Evolutionary conservation across 2,888 invertebrate species (phyloP).

Genomic region (Leptopilina drosophilae): DNA sequence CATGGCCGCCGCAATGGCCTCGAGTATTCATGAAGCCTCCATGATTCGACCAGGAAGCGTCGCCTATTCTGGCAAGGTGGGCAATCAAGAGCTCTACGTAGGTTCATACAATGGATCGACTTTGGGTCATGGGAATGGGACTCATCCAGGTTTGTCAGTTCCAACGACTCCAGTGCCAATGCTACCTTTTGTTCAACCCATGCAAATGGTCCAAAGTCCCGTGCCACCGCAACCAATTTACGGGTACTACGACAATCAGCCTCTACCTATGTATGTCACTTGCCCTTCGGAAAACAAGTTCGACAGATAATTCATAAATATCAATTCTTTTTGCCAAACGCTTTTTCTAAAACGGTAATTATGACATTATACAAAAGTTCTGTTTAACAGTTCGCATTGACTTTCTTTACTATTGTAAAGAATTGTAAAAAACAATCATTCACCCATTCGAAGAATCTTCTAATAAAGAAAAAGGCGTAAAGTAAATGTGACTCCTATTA

Average conservation of each 20-base stretch:
- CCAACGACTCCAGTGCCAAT: constrained; percentile 70
- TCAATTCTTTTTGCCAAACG: no score
- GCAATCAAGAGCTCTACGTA: constrained; percentile 70
- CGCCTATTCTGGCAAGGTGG: constrained; percentile 71
- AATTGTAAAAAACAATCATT: no score
- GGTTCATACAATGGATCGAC: constrained; percentile 71
- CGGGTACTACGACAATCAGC: constrained; percentile 71
- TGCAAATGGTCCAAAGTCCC: constrained; percentile 69
- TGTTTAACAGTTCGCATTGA: no score
- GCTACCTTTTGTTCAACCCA: constrained; percentile 72
- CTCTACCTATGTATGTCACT: constrained; percentile 71
- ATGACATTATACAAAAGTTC: no score
- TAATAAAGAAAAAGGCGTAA: no score
- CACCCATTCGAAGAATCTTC: no score
- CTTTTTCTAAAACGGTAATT: no score
- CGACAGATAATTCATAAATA: constrained; percentile 65
- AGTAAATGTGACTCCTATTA: no score
- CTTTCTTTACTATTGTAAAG: no score
- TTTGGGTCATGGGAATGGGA: constrained; percentile 66
- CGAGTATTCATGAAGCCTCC: constrained; percentile 73
- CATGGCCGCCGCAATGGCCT: constrained; percentile 69
- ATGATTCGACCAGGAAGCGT: constrained; percentile 71
- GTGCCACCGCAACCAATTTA: constrained; percentile 70
- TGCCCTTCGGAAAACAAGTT: constrained; percentile 71
- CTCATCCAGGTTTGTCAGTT: constrained; percentile 51